Conservation (phyloP, 2,797 vertebrate species). For the Silurus aristotelis region DNA sequence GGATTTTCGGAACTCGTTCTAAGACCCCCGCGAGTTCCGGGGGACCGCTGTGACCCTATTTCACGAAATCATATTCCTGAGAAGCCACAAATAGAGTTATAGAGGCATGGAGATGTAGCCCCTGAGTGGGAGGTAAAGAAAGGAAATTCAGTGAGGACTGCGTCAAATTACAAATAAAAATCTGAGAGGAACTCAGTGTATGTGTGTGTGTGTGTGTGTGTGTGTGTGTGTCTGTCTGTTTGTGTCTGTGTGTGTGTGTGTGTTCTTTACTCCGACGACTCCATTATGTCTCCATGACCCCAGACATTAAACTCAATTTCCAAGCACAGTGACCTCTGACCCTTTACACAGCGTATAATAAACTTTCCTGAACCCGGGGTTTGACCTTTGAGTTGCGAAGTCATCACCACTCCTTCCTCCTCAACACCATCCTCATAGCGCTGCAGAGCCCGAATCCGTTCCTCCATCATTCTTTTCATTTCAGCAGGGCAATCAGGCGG, state of each 20-base stretch:
- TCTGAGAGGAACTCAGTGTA: not conserved
- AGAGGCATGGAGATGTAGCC: no score
- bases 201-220: slow-evolving; percentile 14
- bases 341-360: not conserved
- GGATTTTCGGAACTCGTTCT: no score
- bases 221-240: not conserved
- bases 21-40: no score
- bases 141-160: no score
- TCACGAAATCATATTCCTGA: no score
- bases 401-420: slow-evolving; percentile 1
- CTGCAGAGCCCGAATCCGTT: not conserved
- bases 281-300: slow-evolving; percentile 6
- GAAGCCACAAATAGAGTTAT: no score
- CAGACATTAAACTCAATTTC: slow-evolving; percentile 25
- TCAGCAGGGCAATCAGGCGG: slow-evolving; percentile 8
- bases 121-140: no score
- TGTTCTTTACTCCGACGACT: not conserved
- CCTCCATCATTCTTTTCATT: not conserved
- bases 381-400: slow-evolving; percentile 13
- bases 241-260: slow-evolving; percentile 4
- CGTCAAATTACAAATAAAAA: no score
- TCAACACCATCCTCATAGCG: not conserved
- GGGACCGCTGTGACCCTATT: no score
- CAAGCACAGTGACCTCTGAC: not conserved
- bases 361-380: not conserved